phyloP scores from a whole-genome alignment of 1,140 invertebrate genomes.

The Teleopsis dalmanni region DNA sequence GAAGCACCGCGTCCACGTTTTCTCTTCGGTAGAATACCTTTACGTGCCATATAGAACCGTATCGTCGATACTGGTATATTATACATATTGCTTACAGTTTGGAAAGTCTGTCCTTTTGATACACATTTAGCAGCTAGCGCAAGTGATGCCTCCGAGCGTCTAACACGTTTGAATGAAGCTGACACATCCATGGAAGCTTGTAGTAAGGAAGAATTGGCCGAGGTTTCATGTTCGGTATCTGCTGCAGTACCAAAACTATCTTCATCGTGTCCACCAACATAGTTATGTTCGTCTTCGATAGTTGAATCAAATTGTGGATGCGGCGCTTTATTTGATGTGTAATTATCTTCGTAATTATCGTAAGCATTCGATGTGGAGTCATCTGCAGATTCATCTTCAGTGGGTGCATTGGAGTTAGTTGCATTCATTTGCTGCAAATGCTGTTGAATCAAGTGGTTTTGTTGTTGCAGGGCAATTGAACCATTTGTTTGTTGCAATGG shows the following conservation, averaged over 20 bases:
- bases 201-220: slow-evolving; percentile 22
- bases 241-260: slow-evolving; percentile 23
- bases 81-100: slow-evolving; percentile 73
- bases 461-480: slow-evolving; percentile 9
- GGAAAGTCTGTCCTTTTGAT: slow-evolving; percentile 70
- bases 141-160: slow-evolving; percentile 64
- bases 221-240: slow-evolving; percentile 25
- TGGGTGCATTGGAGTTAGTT: slow-evolving; percentile 7
- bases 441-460: slow-evolving; percentile 2
- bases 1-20: slow-evolving; percentile 57
- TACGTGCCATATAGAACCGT: slow-evolving; percentile 74
- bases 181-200: slow-evolving; percentile 10
- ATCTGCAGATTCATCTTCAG: slow-evolving; percentile 9
- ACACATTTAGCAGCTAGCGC: slow-evolving; percentile 71
- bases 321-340: slow-evolving; percentile 9
- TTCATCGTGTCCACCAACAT: slow-evolving; percentile 37
- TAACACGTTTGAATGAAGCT: slow-evolving; percentile 44
- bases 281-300: slow-evolving; percentile 37
- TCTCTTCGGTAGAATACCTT: slow-evolving; percentile 66
- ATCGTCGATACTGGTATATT: slow-evolving; percentile 79
- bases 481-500: slow-evolving; percentile 5
- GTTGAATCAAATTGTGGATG: slow-evolving; percentile 29
- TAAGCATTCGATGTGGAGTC: slow-evolving; percentile 10
- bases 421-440: slow-evolving; percentile 2
- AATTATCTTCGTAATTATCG: not conserved